phyloP scores from a whole-genome alignment of 1,140 invertebrate genomes.

The Argopecten irradians region DNA sequence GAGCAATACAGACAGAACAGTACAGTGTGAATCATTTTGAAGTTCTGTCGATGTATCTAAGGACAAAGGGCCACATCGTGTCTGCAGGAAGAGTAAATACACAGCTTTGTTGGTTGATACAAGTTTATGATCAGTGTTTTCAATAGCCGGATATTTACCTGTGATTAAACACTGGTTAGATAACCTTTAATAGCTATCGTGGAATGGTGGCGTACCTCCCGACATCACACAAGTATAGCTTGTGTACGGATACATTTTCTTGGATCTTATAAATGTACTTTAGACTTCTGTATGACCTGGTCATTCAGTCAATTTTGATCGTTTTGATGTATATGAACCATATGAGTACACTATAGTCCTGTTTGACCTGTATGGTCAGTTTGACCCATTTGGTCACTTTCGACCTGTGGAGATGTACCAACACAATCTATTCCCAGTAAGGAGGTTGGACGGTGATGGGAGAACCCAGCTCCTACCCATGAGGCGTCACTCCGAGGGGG shows the following conservation, averaged over 20 bases:
- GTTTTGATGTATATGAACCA: no score
- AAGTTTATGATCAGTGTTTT: neutral
- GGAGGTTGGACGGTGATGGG: neutral
- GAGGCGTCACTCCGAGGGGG: neutral
- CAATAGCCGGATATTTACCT: neutral
- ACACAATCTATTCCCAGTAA: neutral
- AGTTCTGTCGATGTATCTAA: neutral
- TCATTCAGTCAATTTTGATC: no score
- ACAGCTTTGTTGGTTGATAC: neutral
- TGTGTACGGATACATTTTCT: neutral
- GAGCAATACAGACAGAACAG: neutral
- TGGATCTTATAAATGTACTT: neutral
- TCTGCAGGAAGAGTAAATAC: neutral
- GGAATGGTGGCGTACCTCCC: neutral
- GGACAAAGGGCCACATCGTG: neutral
- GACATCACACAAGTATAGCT: neutral
- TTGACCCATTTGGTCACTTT: neutral
- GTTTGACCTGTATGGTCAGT: no score
- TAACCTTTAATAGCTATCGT: neutral
- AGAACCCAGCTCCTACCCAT: neutral
- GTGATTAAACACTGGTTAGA: neutral
- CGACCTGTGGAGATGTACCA: neutral
- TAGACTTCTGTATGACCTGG: no score
- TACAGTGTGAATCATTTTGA: neutral
- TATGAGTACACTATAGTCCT: no score